Conservation (phyloP, 1,140 invertebrate species). For the Araneus ventricosus region DNA sequence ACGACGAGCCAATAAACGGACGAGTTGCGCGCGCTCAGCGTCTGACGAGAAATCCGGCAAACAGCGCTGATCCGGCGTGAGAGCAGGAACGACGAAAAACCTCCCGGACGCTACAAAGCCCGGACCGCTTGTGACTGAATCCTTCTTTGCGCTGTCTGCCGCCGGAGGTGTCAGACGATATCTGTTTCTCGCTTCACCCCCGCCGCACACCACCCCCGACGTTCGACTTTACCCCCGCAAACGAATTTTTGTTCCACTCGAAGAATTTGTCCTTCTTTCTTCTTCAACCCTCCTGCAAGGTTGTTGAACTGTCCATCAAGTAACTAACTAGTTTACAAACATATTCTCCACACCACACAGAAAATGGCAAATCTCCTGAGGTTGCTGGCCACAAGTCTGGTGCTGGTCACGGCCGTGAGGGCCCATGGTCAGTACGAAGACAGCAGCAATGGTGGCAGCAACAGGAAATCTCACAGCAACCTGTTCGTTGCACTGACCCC, state of each 20-base stretch:
- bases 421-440: conserved; percentile 29
- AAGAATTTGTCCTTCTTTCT: neutral
- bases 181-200: neutral
- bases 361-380: conserved; percentile 2
- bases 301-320: neutral
- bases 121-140: conserved; percentile 4
- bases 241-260: neutral
- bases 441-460: neutral
- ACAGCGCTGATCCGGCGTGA: conserved; percentile 66
- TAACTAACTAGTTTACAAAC: neutral
- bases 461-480: conserved; percentile 49
- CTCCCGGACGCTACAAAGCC: conserved; percentile 56
- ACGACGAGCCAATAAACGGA: conserved; percentile 30
- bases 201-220: neutral
- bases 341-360: neutral
- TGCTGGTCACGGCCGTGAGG: neutral
- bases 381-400: neutral
- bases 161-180: neutral
- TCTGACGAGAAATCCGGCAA: conserved; percentile 47
- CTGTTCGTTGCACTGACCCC: conserved; percentile 49
- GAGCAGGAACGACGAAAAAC: conserved; percentile 58
- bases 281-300: neutral
- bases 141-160: conserved; percentile 6
- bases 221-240: neutral
- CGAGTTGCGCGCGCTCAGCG: conserved; percentile 65